Evolutionary conservation across 1,140 invertebrate genomes (phyloP).

Genomic region (Cherax quadricarinatus): DNA sequence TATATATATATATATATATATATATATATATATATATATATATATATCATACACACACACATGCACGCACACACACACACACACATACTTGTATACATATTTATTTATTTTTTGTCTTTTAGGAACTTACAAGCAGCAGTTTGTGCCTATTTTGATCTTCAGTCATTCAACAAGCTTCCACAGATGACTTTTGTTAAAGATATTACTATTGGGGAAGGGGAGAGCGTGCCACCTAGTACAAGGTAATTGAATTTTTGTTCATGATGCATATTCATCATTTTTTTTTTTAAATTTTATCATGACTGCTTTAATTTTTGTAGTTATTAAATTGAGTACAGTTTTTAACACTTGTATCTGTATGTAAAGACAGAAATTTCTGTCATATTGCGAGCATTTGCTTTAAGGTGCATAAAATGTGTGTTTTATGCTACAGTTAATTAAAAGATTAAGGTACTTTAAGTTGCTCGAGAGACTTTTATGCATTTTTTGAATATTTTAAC

Average conservation of each 20-base stretch:
- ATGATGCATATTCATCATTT: background rate
- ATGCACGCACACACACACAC: too few species aligned
- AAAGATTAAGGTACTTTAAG: too few species aligned
- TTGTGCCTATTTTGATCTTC: slow-evolving; percentile 95
- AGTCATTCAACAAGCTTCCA: slow-evolving; percentile 79
- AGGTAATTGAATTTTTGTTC: slow-evolving; percentile 10
- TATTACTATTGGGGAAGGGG: slow-evolving; percentile 85
- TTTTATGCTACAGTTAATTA: too few species aligned
- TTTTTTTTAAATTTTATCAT: background rate
- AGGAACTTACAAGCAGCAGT: slow-evolving; percentile 97
- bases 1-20: slow-evolving; percentile 6
- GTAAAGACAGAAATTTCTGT: too few species aligned
- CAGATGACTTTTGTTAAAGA: slow-evolving; percentile 78
- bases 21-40: background rate
- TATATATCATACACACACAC: too few species aligned
- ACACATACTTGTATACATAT: too few species aligned
- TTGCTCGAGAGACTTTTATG: too few species aligned
- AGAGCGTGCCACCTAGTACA: slow-evolving; percentile 77
- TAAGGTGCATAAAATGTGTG: too few species aligned
- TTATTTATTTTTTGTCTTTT: background rate
- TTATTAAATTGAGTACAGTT: too few species aligned
- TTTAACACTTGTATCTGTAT: too few species aligned
- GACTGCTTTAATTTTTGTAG: background rate
- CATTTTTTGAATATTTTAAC: too few species aligned
- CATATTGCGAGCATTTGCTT: too few species aligned